phyloP scores from a whole-genome alignment of 2,888 invertebrate species.

The Drosophila greeni region DNA sequence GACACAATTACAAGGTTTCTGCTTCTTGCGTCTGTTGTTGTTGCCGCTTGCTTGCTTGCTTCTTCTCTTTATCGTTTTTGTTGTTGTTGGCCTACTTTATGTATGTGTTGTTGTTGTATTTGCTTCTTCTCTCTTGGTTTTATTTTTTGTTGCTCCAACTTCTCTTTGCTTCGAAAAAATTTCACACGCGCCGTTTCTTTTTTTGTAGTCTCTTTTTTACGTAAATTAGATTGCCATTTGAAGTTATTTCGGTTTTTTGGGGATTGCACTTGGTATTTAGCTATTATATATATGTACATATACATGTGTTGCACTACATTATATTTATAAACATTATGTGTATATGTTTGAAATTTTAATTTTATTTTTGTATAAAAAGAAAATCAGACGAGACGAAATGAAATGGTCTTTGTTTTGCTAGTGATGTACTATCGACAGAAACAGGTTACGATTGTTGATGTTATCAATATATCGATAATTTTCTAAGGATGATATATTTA shows the following conservation, averaged over 20 bases:
- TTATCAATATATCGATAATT: no score
- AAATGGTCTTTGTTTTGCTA: conserved; percentile 8
- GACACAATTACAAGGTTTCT: conserved; percentile 51
- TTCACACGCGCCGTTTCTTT: conserved; percentile 70
- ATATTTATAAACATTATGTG: conserved; percentile 52
- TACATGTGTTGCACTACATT: conserved; percentile 44
- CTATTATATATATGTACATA: conserved; percentile 32
- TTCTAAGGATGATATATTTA: no score
- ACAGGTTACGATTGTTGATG: background rate
- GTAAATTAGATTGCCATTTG: conserved; percentile 56
- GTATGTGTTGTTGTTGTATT: conserved; percentile 58
- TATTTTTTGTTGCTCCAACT: conserved; percentile 49
- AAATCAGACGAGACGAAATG: conserved; percentile 39
- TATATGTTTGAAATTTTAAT: conserved; percentile 40
- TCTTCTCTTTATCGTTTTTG: conserved; percentile 45
- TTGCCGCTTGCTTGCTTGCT: conserved; percentile 43
- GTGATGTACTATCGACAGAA: background rate
- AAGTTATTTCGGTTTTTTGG: conserved; percentile 44
- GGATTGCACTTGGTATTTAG: conserved; percentile 53
- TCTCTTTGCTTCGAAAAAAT: conserved; percentile 58
- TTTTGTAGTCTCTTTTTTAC: conserved; percentile 55
- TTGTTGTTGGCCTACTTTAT: conserved; percentile 75
- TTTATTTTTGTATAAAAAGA: conserved; percentile 39
- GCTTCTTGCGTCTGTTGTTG: conserved; percentile 39
- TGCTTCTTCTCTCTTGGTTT: conserved; percentile 21